Conservation (phyloP, 2,888 invertebrate species). For the Catonia carolina region DNA sequence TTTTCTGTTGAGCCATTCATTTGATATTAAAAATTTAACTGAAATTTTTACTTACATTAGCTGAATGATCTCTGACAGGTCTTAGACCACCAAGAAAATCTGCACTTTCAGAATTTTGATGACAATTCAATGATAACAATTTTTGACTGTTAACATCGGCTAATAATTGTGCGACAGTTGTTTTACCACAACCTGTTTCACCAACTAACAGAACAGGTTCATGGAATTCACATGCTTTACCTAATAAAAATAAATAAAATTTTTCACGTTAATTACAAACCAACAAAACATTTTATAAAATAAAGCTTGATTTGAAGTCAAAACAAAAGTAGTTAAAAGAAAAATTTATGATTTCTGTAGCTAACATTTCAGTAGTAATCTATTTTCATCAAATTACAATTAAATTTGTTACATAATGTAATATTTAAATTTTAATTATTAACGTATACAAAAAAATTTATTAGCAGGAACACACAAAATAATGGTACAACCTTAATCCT, state of each 20-base stretch:
- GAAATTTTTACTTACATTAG: not conserved
- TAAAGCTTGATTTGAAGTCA: too few relatives aligned
- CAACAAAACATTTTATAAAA: not conserved
- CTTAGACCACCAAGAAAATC: conserved; percentile 95
- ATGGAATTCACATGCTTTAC: conserved; percentile 79
- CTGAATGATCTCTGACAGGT: conserved; percentile 60
- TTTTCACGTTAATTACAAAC: not conserved
- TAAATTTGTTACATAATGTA: too few relatives aligned
- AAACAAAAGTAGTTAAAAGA: too few relatives aligned
- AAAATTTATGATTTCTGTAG: too few relatives aligned
- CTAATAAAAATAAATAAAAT: conserved; percentile 38
- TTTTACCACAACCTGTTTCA: conserved; percentile 97
- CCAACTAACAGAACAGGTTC: conserved; percentile 96
- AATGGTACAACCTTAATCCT: too few relatives aligned
- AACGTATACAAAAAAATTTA: too few relatives aligned
- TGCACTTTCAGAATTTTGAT: conserved; percentile 97
- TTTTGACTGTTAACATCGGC: conserved; percentile 60
- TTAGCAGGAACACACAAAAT: too few relatives aligned
- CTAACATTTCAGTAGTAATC: too few relatives aligned
- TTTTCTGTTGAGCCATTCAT: too few relatives aligned
- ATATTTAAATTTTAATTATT: too few relatives aligned
- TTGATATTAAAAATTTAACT: not conserved
- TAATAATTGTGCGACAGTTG: conserved; percentile 86
- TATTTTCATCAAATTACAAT: too few relatives aligned
- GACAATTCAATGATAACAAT: conserved; percentile 86